Percentiles rank a stretch among this genome's conserved stretches.
Evolutionary conservation across 1,140 invertebrate species (phyloP).

Genomic region (Muscidifurax raptorellus): DNA sequence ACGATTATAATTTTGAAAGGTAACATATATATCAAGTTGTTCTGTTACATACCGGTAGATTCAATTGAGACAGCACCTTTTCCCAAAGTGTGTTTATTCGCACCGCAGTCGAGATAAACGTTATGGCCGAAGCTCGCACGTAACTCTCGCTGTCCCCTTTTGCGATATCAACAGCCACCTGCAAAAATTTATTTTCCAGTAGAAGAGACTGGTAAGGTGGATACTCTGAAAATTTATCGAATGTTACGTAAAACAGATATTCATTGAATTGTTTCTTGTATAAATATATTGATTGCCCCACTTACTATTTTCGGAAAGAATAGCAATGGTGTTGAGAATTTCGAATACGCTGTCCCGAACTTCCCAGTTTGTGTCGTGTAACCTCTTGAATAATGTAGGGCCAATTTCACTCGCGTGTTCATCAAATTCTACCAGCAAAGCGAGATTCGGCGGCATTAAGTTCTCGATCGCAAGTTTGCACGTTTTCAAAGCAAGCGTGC

Average conservation of each 20-base stretch:
- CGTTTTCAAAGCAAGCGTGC: constrained; percentile 81
- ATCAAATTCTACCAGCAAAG: constrained; percentile 81
- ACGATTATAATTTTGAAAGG: background rate
- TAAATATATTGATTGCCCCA: constrained; percentile 49
- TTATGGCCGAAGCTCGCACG: constrained; percentile 83
- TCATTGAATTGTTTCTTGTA: constrained; percentile 16
- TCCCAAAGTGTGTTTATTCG: constrained; percentile 82
- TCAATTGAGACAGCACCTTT: constrained; percentile 76
- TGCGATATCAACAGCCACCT: constrained; percentile 79
- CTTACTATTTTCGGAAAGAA: constrained; percentile 83
- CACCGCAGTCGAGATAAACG: constrained; percentile 81
- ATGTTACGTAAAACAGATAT: background rate
- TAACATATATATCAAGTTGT: background rate
- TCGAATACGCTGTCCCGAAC: constrained; percentile 85
- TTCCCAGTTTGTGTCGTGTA: constrained; percentile 85
- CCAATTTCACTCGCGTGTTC: constrained; percentile 80
- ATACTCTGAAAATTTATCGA: constrained; percentile 77
- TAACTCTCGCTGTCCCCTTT: constrained; percentile 83
- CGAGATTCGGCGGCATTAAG: constrained; percentile 85
- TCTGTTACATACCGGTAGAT: constrained; percentile 77
- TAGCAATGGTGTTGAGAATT: constrained; percentile 81
- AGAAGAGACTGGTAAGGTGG: constrained; percentile 85
- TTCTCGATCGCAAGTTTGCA: constrained; percentile 82
- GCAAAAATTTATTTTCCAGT: constrained; percentile 80
- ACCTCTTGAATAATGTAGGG: constrained; percentile 80